A percentile compares a stretch with the other conserved stretches of the same genome.
Evolutionary conservation across 2,797 vertebrate species (phyloP).

Genomic region (Lepidocolaptes lacrymiger): DNA sequence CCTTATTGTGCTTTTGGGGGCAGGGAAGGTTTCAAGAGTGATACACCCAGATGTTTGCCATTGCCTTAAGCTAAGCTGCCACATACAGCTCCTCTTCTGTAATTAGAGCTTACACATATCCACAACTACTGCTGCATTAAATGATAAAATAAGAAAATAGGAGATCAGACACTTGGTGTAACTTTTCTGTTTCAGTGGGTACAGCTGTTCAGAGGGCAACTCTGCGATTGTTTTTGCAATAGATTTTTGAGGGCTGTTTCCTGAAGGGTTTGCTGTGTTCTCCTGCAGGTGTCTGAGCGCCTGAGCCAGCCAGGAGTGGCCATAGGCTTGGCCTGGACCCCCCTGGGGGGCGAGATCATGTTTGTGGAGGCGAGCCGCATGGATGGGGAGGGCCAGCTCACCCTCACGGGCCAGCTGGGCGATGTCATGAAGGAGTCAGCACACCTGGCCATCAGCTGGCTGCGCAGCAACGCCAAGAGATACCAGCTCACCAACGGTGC

Average conservation of each 20-base stretch:
- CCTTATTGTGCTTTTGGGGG: background rate
- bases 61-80: background rate
- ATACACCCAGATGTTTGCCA: background rate
- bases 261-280: background rate
- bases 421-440: slow-evolving; percentile 98
- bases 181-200: background rate
- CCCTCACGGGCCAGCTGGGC: slow-evolving; percentile 92
- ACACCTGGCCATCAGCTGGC: slow-evolving; percentile 96
- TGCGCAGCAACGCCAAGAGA: slow-evolving; percentile 90
- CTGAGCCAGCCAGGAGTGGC: slow-evolving; percentile 93
- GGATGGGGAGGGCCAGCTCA: slow-evolving; percentile 95
- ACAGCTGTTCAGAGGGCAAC: background rate
- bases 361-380: slow-evolving; percentile 96
- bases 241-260: rapidly evolving
- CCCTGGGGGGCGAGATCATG: slow-evolving; percentile 95
- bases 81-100: background rate
- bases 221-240: background rate
- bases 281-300: slow-evolving; percentile 88
- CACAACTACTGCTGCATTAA: background rate
- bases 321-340: slow-evolving; percentile 94
- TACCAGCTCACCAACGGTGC: slow-evolving; percentile 88
- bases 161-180: background rate
- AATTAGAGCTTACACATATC: background rate
- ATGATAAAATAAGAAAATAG: background rate
- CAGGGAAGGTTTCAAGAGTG: background rate